These are phyloP conservation scores for Malthinus seriepunctatus DNA, from an alignment of 2,888 invertebrate species.

Conservation along the genomic window DNA sequence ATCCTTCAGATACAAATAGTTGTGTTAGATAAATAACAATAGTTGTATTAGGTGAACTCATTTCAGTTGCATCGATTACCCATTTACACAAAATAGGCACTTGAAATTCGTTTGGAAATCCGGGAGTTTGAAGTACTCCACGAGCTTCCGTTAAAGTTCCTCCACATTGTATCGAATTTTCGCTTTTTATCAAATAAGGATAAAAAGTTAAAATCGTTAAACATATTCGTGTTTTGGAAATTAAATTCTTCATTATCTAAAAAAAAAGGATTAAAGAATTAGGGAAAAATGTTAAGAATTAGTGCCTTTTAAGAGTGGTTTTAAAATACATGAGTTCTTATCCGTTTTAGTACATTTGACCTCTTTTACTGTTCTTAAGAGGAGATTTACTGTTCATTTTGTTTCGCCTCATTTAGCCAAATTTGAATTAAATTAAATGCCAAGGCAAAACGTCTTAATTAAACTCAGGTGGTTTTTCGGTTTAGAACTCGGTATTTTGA, in stretches of 20 bases:
- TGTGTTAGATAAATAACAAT: slow-evolving; percentile 89
- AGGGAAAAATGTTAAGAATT: too few species aligned
- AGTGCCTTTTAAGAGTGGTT: too few species aligned
- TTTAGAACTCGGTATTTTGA: too few species aligned
- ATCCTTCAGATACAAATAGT: slow-evolving; percentile 78
- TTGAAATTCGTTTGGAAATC: slow-evolving; percentile 79
- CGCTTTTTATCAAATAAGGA: background rate
- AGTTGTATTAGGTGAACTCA: slow-evolving; percentile 61
- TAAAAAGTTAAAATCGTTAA: background rate
- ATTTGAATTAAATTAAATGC: too few species aligned
- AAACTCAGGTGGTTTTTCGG: too few species aligned
- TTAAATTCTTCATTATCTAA: background rate
- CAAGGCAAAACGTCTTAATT: too few species aligned
- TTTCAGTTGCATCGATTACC: slow-evolving; percentile 76
- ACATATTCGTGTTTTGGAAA: background rate
- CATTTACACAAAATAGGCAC: slow-evolving; percentile 83
- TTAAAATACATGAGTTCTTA: too few species aligned
- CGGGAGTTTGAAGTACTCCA: slow-evolving; percentile 80
- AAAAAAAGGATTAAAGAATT: too few species aligned
- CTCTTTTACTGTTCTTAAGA: too few species aligned
- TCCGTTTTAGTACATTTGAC: too few species aligned
- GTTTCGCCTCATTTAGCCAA: too few species aligned
- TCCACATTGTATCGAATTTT: slow-evolving; percentile 60
- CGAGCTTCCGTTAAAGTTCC: slow-evolving; percentile 66
- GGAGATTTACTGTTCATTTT: too few species aligned